These are phyloP conservation scores for Clunio marinus DNA, from an alignment of 2,888 invertebrate genomes.

Conservation along the genomic window DNA sequence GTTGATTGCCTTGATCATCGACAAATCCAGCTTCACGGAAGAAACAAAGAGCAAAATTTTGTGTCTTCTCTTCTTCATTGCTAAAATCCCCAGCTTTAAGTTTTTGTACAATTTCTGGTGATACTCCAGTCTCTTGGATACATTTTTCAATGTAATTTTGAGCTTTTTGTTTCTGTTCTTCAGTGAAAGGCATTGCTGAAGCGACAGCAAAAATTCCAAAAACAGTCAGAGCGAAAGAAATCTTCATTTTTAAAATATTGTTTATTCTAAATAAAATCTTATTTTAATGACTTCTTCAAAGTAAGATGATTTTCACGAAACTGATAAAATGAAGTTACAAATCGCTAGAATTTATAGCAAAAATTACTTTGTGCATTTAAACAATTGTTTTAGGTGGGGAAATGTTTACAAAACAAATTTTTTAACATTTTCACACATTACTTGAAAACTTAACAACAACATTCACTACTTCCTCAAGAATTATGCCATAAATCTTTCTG, in stretches of 20 bases:
- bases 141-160: conserved; percentile 43
- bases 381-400: too few species aligned
- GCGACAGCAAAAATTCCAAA: conserved; percentile 3
- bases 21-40: conserved; percentile 46
- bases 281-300: background rate
- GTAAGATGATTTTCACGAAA: background rate
- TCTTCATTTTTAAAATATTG: background rate
- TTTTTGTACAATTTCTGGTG: conserved; percentile 43
- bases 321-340: background rate
- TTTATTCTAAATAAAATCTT: too few species aligned
- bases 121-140: conserved; percentile 42
- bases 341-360: too few species aligned
- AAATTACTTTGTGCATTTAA: too few species aligned
- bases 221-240: background rate
- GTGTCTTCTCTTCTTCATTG: conserved; percentile 42
- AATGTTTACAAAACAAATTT: too few species aligned
- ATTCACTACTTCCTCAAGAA: too few species aligned
- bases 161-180: conserved; percentile 45
- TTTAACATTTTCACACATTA: too few species aligned
- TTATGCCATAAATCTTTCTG: too few species aligned
- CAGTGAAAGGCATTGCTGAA: conserved; percentile 39
- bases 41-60: conserved; percentile 48
- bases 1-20: conserved; percentile 43
- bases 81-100: conserved; percentile 44
- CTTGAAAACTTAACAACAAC: too few species aligned